Evolutionary conservation across 2,797 vertebrate species (phyloP).

Genomic region (Gymnoscopelus microlampas): DNA sequence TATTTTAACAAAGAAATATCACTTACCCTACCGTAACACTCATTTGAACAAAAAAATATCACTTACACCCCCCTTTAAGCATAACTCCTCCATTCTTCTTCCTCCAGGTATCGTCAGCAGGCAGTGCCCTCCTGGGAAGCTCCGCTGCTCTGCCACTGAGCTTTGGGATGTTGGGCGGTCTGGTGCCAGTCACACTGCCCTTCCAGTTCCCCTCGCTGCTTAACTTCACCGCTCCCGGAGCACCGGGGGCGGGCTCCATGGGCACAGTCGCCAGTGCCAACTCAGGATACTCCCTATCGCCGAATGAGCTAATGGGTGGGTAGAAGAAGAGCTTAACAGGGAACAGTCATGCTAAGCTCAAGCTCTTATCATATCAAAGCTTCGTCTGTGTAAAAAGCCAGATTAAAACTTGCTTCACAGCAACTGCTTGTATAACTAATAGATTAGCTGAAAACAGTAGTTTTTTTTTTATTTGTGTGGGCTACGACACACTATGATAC

Average conservation of each 20-base stretch:
- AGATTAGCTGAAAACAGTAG: too few relatives aligned
- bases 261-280: constrained; percentile 90
- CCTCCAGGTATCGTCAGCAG: constrained; percentile 82
- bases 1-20: not conserved
- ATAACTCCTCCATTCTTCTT: not conserved
- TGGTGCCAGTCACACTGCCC: constrained; percentile 96
- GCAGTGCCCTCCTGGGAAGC: constrained; percentile 87
- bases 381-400: too few relatives aligned
- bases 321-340: not conserved
- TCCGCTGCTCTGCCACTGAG: constrained; percentile 92
- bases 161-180: constrained; percentile 96
- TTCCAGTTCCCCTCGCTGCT: constrained; percentile 96
- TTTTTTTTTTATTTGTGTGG: too few relatives aligned
- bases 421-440: too few relatives aligned
- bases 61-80: not conserved
- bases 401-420: too few relatives aligned
- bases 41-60: not conserved
- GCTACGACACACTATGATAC: too few relatives aligned
- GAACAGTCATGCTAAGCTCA: too few relatives aligned
- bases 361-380: too few relatives aligned
- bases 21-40: too few relatives aligned
- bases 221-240: constrained; percentile 84
- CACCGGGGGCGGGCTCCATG: constrained; percentile 79
- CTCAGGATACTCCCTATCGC: constrained; percentile 96
- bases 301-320: constrained; percentile 87